Conservation (phyloP, 92 coral and sea anemone genomes). For the Epizoanthus stellaris region DNA sequence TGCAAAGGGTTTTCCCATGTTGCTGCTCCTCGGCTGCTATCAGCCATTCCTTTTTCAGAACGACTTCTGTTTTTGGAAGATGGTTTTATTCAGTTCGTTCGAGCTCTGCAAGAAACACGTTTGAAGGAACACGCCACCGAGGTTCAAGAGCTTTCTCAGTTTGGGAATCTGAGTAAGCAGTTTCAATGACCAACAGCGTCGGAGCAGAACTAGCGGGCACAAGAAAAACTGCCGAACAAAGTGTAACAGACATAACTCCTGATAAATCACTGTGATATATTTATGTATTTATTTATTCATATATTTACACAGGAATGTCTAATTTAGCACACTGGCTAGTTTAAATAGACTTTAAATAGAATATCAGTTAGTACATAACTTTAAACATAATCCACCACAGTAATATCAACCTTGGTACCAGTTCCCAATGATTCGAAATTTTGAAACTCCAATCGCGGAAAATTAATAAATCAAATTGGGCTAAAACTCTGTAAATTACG, state of each 20-base stretch:
- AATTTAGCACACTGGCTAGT: too few relatives aligned
- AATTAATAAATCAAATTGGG: too few relatives aligned
- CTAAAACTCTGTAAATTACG: too few relatives aligned
- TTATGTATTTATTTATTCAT: too few relatives aligned
- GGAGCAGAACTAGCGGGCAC: background rate
- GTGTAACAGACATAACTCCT: background rate
- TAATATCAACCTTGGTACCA: too few relatives aligned
- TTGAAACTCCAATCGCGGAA: too few relatives aligned
- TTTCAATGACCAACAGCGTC: background rate
- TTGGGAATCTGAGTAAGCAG: background rate
- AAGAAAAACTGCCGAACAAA: background rate
- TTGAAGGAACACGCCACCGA: background rate
- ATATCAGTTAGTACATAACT: too few relatives aligned
- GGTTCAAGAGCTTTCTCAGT: conserved; percentile 9
- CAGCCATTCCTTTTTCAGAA: background rate
- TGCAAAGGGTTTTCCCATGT: background rate
- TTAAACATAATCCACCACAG: too few relatives aligned
- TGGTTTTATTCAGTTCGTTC: background rate
- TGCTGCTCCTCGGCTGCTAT: background rate
- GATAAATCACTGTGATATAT: background rate
- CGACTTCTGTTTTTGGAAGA: background rate
- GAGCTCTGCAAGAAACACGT: background rate
- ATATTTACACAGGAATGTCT: too few relatives aligned
- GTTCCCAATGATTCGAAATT: too few relatives aligned
- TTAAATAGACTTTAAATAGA: too few relatives aligned